Base-by-base conservation (phyloP, 2,113 vertebrate species). In the Corythornis madagascariensis region DNA sequence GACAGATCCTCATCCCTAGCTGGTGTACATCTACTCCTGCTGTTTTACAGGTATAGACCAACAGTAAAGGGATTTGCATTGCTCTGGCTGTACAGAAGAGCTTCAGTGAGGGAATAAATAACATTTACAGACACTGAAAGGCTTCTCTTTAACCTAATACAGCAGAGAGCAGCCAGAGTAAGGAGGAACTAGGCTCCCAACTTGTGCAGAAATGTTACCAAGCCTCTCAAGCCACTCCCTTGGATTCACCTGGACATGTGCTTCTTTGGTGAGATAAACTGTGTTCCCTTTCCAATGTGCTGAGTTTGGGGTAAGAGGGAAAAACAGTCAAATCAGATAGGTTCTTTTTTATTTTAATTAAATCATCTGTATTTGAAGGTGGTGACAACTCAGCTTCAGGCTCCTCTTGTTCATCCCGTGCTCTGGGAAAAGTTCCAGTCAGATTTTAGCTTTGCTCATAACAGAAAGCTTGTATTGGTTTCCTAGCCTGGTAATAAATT, bases 291-390 rank as follows among this genome's bases (percentile, higher is more conserved):
- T 87, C 74, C 59, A 82, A 17, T 29, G 20, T 95, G 70, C 70
- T 94, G 83, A 94, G 79, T 89, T 92, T n/a, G 56, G 50, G 21
- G 25, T 88, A 86, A 85, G 25, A 38, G 40, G 45, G 63, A 22
- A 42, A 73, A 90, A 11, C 42, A 83, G 78, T 96, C 75, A 89
- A 89, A 95, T 96, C 93, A 96, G 92, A 94, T 96, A 90, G 4
- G 8, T 69, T 88, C 17, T 75, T 88, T 92, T 95, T 50, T 55
- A 50, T 94, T 96, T 96, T 84, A 93, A 96, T 96, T 95, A 97
- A 96, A 72, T 95, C 61, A 69, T 83, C 55, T 91, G 47, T 93
- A 94, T 97, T 97, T 96, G 89, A 96, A 97, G 96, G 95, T 90
- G 95, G 96, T 96, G 97, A 97, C 93, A 96, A 88, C 57, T 43